phyloP scores from a whole-genome alignment of 2,888 invertebrate genomes.

The Leptodirus hochenwartii region DNA sequence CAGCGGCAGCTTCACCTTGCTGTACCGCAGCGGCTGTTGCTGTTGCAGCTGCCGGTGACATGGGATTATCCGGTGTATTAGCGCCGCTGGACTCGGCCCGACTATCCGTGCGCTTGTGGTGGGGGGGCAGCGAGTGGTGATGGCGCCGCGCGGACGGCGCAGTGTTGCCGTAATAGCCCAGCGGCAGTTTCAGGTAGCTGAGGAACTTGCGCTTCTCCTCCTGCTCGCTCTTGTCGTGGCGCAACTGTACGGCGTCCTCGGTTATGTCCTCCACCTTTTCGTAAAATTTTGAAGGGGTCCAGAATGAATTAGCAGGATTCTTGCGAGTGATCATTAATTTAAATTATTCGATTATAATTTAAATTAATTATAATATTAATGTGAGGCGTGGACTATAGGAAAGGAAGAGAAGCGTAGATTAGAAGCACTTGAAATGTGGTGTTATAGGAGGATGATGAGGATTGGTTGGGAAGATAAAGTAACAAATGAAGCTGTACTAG shows the following conservation, averaged over 20 bases:
- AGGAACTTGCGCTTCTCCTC: constrained; percentile 66
- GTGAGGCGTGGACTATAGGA: too few relatives aligned
- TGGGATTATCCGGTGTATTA: constrained; percentile 50
- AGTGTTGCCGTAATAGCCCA: constrained; percentile 17
- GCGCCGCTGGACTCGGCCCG: constrained; percentile 50
- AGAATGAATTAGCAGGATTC: too few relatives aligned
- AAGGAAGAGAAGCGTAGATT: too few relatives aligned
- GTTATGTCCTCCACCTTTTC: constrained; percentile 56
- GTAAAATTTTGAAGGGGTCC: too few relatives aligned
- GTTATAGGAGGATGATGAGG: too few relatives aligned
- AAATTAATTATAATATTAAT: too few relatives aligned
- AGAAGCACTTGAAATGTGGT: too few relatives aligned
- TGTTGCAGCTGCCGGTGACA: constrained; percentile 30
- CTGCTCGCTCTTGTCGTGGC: constrained; percentile 62
- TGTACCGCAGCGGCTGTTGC: constrained; percentile 4
- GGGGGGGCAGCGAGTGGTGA: constrained; percentile 26
- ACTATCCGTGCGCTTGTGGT: constrained; percentile 46
- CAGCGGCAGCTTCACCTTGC: constrained; percentile 18
- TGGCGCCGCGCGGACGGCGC: constrained; percentile 31
- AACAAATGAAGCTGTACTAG: too few relatives aligned
- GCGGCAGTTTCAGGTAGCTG: constrained; percentile 31
- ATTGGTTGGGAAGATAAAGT: too few relatives aligned
- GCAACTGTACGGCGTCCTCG: constrained; percentile 46
- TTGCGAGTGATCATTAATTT: too few relatives aligned
- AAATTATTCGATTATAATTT: too few relatives aligned